phyloP scores from a whole-genome alignment of 2,888 invertebrate genomes.

The Lymantria monacha region DNA sequence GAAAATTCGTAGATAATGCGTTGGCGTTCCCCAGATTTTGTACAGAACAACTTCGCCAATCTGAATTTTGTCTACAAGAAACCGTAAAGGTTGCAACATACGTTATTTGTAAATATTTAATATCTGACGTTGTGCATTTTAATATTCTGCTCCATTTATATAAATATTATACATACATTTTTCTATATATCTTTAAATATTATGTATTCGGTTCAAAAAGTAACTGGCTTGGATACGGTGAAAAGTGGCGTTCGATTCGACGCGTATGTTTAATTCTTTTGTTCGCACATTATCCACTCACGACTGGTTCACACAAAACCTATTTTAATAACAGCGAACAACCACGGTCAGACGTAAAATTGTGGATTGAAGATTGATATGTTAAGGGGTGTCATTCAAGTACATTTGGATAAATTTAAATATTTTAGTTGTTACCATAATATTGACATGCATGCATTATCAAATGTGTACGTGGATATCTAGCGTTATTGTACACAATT shows the following conservation, averaged over 20 bases:
- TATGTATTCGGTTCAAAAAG: conserved; percentile 24
- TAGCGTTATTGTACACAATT: conserved; percentile 25
- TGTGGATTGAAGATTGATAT: conserved; percentile 26
- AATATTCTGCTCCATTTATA: conserved; percentile 9
- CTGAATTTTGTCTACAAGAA: conserved; percentile 33
- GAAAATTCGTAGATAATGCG: conserved; percentile 48
- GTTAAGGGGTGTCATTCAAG: conserved; percentile 17
- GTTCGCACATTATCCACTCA: conserved; percentile 61
- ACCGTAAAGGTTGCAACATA: conserved; percentile 54
- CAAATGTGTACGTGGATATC: conserved; percentile 18
- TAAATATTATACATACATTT: too few relatives aligned
- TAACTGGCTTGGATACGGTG: conserved; percentile 50
- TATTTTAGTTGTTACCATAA: not conserved
- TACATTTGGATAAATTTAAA: conserved; percentile 4
- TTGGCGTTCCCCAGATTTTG: conserved; percentile 46
- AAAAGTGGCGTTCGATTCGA: conserved; percentile 66
- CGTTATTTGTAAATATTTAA: conserved; percentile 68
- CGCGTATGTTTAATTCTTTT: conserved; percentile 74
- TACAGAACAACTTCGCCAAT: conserved; percentile 42
- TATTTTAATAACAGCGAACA: conserved; percentile 51
- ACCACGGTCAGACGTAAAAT: conserved; percentile 27
- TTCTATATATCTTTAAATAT: too few relatives aligned
- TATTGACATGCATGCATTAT: not conserved
- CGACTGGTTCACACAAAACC: conserved; percentile 59
- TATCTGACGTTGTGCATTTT: conserved; percentile 37